phyloP scores from a whole-genome alignment of 2,888 invertebrate species.

The Netelia fuscicornis region DNA sequence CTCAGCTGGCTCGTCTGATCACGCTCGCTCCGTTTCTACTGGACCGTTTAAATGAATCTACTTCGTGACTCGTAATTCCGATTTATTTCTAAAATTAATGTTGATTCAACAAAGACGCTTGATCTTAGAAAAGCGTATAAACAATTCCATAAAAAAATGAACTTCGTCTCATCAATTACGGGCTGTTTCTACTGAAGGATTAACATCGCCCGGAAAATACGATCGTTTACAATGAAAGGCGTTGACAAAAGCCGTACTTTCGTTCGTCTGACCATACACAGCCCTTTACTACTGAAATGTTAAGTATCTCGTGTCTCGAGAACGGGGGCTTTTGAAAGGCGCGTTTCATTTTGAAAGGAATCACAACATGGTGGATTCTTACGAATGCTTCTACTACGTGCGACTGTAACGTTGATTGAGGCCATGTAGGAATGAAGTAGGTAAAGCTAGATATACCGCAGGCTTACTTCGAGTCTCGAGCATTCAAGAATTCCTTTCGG shows the following conservation, averaged over 20 bases:
- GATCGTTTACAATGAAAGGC: no score
- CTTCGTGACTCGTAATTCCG: not conserved
- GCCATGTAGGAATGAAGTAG: not conserved
- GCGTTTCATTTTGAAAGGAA: not conserved
- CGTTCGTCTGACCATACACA: not conserved
- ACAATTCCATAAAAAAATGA: no score
- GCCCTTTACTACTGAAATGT: not conserved
- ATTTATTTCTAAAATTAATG: not conserved
- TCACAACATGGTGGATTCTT: not conserved
- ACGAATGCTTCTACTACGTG: slow-evolving; percentile 8
- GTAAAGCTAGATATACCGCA: not conserved
- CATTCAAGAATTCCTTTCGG: slow-evolving; percentile 16
- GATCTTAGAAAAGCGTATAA: not conserved
- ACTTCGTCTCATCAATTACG: not conserved
- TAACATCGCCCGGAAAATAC: no score
- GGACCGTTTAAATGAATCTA: slow-evolving; percentile 8
- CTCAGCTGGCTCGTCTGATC: slow-evolving; percentile 32
- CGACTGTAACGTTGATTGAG: slow-evolving; percentile 20
- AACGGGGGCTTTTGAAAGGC: not conserved
- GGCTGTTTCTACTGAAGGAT: slow-evolving; percentile 6
- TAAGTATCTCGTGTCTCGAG: not conserved
- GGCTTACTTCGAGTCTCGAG: not conserved
- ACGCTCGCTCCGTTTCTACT: slow-evolving; percentile 38
- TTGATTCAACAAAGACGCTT: not conserved
- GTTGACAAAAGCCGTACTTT: no score